Evolutionary conservation across 2,113 vertebrate species (phyloP).

Genomic region (Todiramphus chloris): DNA sequence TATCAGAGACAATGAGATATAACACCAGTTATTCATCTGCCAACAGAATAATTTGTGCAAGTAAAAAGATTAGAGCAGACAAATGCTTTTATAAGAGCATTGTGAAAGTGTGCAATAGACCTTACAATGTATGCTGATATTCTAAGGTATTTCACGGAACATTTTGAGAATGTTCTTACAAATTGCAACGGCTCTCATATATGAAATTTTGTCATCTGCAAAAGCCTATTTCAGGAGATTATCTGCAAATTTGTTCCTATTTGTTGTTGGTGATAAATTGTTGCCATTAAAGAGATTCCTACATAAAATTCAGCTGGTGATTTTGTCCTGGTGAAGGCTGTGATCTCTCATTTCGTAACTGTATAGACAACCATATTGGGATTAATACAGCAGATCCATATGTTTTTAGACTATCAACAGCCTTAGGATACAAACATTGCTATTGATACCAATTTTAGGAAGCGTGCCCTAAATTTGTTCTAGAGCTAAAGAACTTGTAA

Average conservation of each 20-base stretch:
- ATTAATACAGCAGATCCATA: not conserved
- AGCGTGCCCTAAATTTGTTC: not conserved
- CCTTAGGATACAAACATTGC: not conserved
- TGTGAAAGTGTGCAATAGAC: conserved; percentile 23
- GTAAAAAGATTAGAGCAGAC: not conserved
- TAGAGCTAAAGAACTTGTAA: not conserved
- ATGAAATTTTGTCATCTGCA: not conserved
- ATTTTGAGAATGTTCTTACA: conserved; percentile 8
- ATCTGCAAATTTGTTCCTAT: conserved; percentile 19
- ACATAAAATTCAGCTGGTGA: not conserved
- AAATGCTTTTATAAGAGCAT: conserved; percentile 22
- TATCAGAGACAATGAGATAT: not conserved
- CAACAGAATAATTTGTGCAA: not conserved
- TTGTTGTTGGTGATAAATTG: conserved; percentile 8
- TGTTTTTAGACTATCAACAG: not conserved
- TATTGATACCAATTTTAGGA: not conserved
- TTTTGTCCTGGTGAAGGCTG: not conserved
- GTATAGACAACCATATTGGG: not conserved
- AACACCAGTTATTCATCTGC: not conserved
- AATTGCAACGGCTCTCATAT: not conserved
- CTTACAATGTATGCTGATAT: conserved; percentile 7
- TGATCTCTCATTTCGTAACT: not conserved
- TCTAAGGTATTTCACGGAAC: not conserved
- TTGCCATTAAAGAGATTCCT: not conserved
- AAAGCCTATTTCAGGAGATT: conserved; percentile 9